phyloP scores from a whole-genome alignment of 2,113 vertebrate species.

The Naja naja region DNA sequence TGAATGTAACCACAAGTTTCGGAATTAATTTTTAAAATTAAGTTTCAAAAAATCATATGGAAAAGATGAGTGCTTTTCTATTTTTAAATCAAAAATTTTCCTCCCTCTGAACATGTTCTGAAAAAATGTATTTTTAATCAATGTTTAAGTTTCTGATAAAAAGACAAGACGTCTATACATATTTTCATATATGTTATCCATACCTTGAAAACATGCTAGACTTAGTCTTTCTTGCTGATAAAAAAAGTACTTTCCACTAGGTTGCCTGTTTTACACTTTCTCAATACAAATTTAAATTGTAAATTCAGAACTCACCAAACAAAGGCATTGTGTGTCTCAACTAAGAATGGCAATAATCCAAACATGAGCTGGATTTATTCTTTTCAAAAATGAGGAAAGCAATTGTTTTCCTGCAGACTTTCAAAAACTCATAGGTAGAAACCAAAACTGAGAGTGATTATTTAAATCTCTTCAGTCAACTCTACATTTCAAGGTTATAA shows the following conservation, averaged over 20 bases:
- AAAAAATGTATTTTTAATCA: slow-evolving; percentile 25
- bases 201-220: not conserved
- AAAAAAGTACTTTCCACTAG: not conserved
- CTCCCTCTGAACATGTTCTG: slow-evolving; percentile 40
- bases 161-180: not conserved
- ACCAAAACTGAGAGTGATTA: not conserved
- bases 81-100: slow-evolving; percentile 30
- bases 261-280: slow-evolving; percentile 6
- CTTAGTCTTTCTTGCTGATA: not conserved
- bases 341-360: not conserved
- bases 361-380: not conserved
- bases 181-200: slow-evolving; percentile 7
- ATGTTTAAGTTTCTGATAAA: not conserved
- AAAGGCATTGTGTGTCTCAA: not conserved
- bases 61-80: slow-evolving; percentile 31
- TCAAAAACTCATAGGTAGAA: not conserved
- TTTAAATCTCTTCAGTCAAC: not conserved
- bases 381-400: not conserved
- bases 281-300: not conserved
- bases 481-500: not conserved
- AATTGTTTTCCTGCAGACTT: not conserved
- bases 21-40: slow-evolving; percentile 31
- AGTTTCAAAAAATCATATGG: not conserved
- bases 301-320: not conserved
- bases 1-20: slow-evolving; percentile 38